phyloP scores from a whole-genome alignment of 53 echinoderm and acorn worm genomes.

The Henricia sp. region DNA sequence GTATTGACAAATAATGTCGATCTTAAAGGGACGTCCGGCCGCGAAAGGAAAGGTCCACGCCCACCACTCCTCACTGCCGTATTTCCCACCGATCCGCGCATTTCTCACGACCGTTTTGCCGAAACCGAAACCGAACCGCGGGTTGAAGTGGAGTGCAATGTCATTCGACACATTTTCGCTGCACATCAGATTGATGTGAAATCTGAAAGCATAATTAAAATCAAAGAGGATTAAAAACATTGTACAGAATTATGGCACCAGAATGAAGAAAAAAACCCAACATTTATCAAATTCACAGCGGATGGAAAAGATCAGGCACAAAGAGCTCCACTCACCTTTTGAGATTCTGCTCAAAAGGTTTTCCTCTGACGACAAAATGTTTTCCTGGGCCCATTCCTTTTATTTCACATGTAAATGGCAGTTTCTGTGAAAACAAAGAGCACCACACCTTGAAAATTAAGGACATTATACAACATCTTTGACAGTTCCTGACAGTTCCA shows the following conservation, averaged over 20 bases:
- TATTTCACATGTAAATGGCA: constrained; percentile 21
- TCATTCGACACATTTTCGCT: constrained; percentile 4
- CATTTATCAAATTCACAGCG: no score
- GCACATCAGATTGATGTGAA: constrained; percentile 40
- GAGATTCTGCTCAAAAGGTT: constrained; percentile 3
- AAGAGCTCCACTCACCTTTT: background rate
- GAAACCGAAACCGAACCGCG: background rate
- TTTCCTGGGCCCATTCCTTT: constrained; percentile 28
- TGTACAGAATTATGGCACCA: background rate
- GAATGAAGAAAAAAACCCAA: no score
- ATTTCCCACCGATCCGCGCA: background rate
- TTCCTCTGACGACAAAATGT: constrained; percentile 17
- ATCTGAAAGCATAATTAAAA: background rate
- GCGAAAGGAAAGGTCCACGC: constrained; percentile 9
- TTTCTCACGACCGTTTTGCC: constrained; percentile 19
- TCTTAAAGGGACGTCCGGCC: constrained; percentile 3
- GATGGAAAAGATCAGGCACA: background rate
- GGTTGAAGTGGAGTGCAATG: constrained; percentile 51
- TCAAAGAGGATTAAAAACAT: background rate
- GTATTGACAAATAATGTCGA: constrained; percentile 11
- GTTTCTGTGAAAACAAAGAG: background rate
- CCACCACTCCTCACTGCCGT: constrained; percentile 14
- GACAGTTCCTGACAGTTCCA: no score
- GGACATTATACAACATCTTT: no score
- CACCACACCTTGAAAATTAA: no score